Percentiles rank a stretch among this genome's conserved stretches.
phyloP scores from a whole-genome alignment of 1,140 invertebrate genomes.

The Stegodyphus dumicola region DNA sequence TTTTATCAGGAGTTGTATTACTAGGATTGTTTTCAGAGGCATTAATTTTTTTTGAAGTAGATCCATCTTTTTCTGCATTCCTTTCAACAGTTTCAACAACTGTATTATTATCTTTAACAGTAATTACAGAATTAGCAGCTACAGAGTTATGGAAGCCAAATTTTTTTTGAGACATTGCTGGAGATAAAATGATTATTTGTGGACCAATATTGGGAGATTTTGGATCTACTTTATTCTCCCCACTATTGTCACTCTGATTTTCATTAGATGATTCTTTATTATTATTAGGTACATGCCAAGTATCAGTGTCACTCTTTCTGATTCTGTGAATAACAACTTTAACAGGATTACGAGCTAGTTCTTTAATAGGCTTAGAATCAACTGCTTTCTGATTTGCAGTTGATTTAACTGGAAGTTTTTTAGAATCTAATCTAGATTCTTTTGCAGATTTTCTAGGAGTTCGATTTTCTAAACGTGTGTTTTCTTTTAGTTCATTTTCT shows the following conservation, averaged over 20 bases:
- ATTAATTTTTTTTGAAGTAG: neutral
- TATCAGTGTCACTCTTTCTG: constrained; percentile 33
- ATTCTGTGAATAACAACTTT: constrained; percentile 59
- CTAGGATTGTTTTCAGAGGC: neutral
- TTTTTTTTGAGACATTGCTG: constrained; percentile 39
- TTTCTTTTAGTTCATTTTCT: neutral
- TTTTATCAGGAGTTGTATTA: constrained; percentile 51
- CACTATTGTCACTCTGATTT: neutral
- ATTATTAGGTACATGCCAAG: constrained; percentile 51
- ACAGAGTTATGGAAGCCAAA: constrained; percentile 13
- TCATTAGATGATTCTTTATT: constrained; percentile 11
- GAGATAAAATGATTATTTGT: constrained; percentile 48
- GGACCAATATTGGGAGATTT: constrained; percentile 38
- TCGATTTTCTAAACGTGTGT: neutral
- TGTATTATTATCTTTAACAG: constrained; percentile 13
- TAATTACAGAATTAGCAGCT: constrained; percentile 17
- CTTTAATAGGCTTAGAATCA: constrained; percentile 20
- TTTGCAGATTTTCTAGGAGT: neutral
- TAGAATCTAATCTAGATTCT: neutral
- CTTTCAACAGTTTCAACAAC: neutral
- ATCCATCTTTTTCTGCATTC: neutral
- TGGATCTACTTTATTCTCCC: constrained; percentile 18
- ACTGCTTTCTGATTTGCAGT: neutral
- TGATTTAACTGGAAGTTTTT: neutral
- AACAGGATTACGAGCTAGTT: constrained; percentile 25